phyloP scores from a whole-genome alignment of 2,113 vertebrate species.

The Scopus umbretta region DNA sequence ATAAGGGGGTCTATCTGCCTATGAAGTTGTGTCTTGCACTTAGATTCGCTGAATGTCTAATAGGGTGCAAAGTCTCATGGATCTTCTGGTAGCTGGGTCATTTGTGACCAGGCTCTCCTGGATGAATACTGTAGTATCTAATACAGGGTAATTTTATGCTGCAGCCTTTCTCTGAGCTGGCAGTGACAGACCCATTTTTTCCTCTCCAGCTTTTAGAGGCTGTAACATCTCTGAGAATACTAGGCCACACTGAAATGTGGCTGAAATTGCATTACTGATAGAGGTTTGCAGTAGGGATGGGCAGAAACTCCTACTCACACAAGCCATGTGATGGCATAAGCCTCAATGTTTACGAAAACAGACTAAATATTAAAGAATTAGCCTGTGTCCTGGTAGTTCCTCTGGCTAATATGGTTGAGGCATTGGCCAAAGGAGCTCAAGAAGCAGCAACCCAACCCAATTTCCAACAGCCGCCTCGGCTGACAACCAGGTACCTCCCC shows the following conservation, averaged over 20 bases:
- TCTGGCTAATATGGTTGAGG: neutral
- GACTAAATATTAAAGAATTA: neutral
- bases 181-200: neutral
- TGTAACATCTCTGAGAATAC: neutral
- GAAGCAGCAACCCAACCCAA: neutral
- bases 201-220: neutral
- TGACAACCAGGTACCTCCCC: neutral
- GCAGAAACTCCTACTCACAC: neutral
- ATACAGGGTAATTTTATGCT: neutral
- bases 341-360: neutral
- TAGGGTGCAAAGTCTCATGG: neutral
- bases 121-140: neutral
- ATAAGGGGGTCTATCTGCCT: neutral
- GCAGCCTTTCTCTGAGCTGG: neutral
- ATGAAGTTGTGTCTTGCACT: neutral
- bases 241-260: neutral
- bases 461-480: fast-evolving
- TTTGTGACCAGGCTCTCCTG: neutral
- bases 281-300: neutral
- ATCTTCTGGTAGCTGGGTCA: neutral
- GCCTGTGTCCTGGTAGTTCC: neutral
- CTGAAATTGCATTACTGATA: neutral
- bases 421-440: neutral
- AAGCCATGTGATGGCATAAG: neutral
- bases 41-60: neutral